Conservation (phyloP, 2,888 invertebrate genomes). For the Lasioglossum figueresi region DNA sequence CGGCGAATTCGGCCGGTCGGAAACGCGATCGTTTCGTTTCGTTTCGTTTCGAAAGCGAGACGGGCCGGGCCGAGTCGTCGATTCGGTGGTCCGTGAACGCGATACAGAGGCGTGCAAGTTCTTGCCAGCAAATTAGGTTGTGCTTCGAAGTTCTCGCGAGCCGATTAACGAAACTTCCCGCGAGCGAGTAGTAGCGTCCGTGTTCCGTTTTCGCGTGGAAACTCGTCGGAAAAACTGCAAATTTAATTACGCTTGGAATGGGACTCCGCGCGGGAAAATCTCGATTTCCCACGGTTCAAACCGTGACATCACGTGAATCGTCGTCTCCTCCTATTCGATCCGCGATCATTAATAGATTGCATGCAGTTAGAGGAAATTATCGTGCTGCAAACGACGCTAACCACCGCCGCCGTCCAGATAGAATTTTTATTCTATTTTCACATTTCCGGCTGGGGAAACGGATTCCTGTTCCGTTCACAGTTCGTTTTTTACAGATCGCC, state of each 20-base stretch:
- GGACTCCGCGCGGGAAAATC: neutral
- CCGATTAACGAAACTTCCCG: constrained; percentile 10
- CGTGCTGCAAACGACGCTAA: neutral
- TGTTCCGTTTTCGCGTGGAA: neutral
- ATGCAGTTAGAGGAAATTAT: neutral
- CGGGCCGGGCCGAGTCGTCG: neutral
- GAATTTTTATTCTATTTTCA: neutral
- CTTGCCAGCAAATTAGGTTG: neutral
- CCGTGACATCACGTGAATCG: neutral
- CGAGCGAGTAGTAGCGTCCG: neutral
- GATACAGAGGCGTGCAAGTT: neutral
- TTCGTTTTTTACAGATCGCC: neutral
- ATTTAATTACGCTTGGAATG: neutral
- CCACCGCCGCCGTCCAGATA: neutral
- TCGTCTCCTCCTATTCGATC: neutral
- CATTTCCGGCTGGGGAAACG: neutral
- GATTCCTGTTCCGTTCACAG: neutral
- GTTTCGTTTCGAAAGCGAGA: constrained; percentile 4
- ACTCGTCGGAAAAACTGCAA: neutral
- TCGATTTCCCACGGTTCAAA: neutral
- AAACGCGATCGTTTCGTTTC: constrained; percentile 43
- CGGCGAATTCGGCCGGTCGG: constrained; percentile 30
- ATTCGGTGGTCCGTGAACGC: neutral
- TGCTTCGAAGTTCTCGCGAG: neutral
- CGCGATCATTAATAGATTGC: neutral